phyloP scores from a whole-genome alignment of 2,113 vertebrate species.

The Campylorhamphus procurvoides region DNA sequence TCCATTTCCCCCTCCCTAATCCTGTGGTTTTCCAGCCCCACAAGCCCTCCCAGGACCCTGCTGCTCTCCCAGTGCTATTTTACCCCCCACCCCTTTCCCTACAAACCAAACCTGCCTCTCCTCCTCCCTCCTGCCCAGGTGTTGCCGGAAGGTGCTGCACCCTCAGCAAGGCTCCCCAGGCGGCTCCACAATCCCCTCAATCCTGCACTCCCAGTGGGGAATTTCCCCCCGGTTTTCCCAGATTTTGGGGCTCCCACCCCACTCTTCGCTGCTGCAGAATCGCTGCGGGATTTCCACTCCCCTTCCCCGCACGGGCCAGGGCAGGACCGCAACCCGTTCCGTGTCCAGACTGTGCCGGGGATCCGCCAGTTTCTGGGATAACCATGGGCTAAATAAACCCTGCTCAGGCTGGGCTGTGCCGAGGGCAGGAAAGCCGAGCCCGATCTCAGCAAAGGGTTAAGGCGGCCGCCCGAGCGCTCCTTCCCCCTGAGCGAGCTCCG shows the following conservation, averaged over 20 bases:
- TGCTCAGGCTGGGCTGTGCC: not conserved
- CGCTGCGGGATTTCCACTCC: not conserved
- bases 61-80: not conserved
- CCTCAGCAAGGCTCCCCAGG: not conserved
- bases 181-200: not conserved
- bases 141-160: no score
- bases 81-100: not conserved
- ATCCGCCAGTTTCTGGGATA: fast-evolving
- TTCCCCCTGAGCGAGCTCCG: no score
- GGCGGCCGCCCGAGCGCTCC: no score
- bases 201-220: not conserved
- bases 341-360: not conserved
- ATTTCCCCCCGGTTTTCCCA: not conserved
- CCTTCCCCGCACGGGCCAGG: no score
- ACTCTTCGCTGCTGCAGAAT: not conserved
- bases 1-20: not conserved
- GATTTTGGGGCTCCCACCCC: not conserved
- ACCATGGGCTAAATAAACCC: not conserved
- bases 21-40: not conserved
- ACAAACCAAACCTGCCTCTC: no score
- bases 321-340: fast-evolving
- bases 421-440: not conserved
- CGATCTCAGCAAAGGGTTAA: not conserved
- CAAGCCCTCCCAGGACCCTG: no score
- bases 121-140: no score